phyloP scores from a whole-genome alignment of 2,113 vertebrate species.

The Pangasianodon hypophthalmus region DNA sequence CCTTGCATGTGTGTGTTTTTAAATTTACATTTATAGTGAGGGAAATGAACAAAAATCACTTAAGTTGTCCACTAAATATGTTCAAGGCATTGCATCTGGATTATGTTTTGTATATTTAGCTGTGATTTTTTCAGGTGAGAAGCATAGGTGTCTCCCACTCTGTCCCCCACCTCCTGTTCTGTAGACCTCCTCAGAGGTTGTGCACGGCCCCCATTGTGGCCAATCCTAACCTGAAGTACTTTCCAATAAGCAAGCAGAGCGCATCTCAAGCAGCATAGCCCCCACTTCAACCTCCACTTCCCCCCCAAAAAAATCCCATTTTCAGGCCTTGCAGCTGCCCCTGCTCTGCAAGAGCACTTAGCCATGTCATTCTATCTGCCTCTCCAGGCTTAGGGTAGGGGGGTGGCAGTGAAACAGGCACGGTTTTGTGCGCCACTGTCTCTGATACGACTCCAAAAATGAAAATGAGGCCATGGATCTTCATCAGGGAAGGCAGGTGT shows the following conservation, averaged over 20 bases:
- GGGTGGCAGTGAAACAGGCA: slow-evolving; percentile 66
- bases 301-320: slow-evolving; percentile 67
- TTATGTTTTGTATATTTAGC: not conserved
- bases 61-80: not conserved
- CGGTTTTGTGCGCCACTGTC: slow-evolving; percentile 74
- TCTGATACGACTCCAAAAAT: slow-evolving; percentile 83
- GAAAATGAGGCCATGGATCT: slow-evolving; percentile 84
- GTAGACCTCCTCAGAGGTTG: slow-evolving; percentile 70
- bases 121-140: slow-evolving; percentile 52
- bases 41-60: not conserved
- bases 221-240: slow-evolving; percentile 77
- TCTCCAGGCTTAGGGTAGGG: slow-evolving; percentile 66
- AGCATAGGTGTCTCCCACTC: slow-evolving; percentile 55
- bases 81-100: not conserved
- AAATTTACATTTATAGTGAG: not conserved
- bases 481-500: slow-evolving; percentile 94
- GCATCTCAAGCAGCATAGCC: slow-evolving; percentile 54
- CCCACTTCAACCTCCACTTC: slow-evolving; percentile 72
- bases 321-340: slow-evolving; percentile 80
- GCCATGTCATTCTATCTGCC: slow-evolving; percentile 81
- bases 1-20: not conserved
- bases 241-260: slow-evolving; percentile 42
- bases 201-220: slow-evolving; percentile 77
- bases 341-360: slow-evolving; percentile 77
- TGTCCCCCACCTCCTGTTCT: slow-evolving; percentile 56